Conservation (phyloP, 2,888 invertebrate species). For the Notodonta ziczac region DNA sequence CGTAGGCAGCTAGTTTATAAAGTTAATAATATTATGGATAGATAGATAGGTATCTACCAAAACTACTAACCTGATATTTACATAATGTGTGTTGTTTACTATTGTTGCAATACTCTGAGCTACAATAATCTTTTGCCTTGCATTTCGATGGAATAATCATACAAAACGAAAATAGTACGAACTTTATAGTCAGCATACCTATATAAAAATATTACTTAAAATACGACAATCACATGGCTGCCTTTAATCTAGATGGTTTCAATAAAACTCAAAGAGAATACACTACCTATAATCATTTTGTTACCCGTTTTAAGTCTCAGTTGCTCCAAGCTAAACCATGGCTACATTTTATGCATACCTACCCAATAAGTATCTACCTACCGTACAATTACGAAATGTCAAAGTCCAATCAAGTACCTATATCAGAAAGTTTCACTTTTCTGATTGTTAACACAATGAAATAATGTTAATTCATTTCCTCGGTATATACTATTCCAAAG, state of each 20-base stretch:
- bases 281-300: not conserved
- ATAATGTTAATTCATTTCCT: no score
- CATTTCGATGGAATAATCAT: constrained; percentile 31
- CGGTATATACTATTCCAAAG: no score
- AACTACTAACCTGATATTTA: constrained; percentile 56
- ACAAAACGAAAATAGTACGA: constrained; percentile 31
- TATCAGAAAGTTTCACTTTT: not conserved
- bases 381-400: not conserved
- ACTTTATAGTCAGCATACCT: constrained; percentile 30
- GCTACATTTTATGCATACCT: not conserved
- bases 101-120: constrained; percentile 50
- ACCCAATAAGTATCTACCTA: no score
- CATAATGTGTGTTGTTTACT: constrained; percentile 62
- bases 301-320: not conserved
- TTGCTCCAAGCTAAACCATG: not conserved
- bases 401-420: not conserved
- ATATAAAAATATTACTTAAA: constrained; percentile 13
- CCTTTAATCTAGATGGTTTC: constrained; percentile 3
- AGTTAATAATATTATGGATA: no score
- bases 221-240: not conserved
- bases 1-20: not conserved
- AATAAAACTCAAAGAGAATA: not conserved
- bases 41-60: not conserved
- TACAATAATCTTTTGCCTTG: constrained; percentile 54
- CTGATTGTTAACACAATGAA: not conserved